Base-by-base conservation (phyloP, 2,113 vertebrate species). In the Nipponia nippon region DNA sequence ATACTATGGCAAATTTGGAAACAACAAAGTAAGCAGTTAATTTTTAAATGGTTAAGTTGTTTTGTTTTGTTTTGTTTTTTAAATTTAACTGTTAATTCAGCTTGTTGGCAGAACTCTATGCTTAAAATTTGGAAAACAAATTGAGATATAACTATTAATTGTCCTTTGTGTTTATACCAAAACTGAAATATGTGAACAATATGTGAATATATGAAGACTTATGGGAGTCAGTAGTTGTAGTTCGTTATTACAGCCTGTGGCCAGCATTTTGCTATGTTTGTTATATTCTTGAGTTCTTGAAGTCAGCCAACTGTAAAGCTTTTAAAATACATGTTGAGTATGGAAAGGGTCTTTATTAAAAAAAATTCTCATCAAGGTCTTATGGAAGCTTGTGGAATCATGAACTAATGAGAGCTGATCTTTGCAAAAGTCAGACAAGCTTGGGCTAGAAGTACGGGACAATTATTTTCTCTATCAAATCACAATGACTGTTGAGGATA, bases 381-480 rank as follows among this genome's bases (percentile, higher is more conserved):
- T 75, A 83, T 0, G 73, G 79, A 78, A 91, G 30, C 69, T 89
- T 89, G 47, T 89, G 34, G 67, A 83, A 80, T 92, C 72, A 71
- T 36, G 38, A 83, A 34, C 25, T 63, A 66, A 81, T 55, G 59
- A 89, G 42, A 70, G 42, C 9, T 90, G 56, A 61, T 94, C 58
- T 88, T 66, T 81, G 17, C 7, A 72, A 27, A 89, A 89, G 29
- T 67, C 61, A 87, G 89, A 19, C 83, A 96, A 94, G 89, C 62
- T 91, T 38, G 78, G 81, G 38, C 89, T 87, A 67, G 90, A 96
- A 90, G 36, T 75, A 87, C 4, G 13, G 32, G 59, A 62, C 88
- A 93, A 89, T 89, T 84, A 89, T 55, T 88, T 96, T 83, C 75
- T 81, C 38, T 77, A 71, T 92, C 92, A 94, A 93, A 89, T 93